Evolutionary conservation across 2,797 vertebrate species (phyloP).

Genomic region (Pipistrellus pipistrellus): DNA sequence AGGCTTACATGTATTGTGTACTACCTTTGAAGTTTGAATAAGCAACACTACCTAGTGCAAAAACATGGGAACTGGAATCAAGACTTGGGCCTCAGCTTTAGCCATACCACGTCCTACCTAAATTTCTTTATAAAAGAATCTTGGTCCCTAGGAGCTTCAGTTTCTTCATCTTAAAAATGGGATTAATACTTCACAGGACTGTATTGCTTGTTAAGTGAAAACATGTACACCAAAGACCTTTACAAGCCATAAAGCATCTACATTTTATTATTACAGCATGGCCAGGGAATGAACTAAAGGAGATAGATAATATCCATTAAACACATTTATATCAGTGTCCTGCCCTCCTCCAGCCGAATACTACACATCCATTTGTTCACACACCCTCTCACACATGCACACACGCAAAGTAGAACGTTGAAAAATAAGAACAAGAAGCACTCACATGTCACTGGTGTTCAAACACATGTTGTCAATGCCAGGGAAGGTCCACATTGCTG

Average conservation of each 20-base stretch:
- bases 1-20: neutral
- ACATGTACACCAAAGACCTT: neutral
- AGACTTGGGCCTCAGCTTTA: neutral
- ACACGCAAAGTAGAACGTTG: neutral
- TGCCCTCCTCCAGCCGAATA: conserved; percentile 46
- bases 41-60: neutral
- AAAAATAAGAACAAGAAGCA: conserved; percentile 27
- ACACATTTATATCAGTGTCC: neutral
- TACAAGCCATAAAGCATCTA: neutral
- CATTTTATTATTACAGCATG: neutral
- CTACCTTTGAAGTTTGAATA: conserved; percentile 14
- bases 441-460: conserved; percentile 88
- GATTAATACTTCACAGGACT: neutral
- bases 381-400: neutral
- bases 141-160: neutral
- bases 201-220: conserved; percentile 35
- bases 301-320: neutral
- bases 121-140: neutral
- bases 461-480: conserved; percentile 94
- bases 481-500: conserved; percentile 93
- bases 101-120: neutral
- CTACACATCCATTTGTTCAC: neutral
- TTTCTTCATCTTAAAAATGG: conserved; percentile 44
- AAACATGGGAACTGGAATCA: neutral
- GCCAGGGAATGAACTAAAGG: neutral